Percentiles rank a stretch among this genome's conserved stretches.
Evolutionary conservation across 2,797 vertebrate genomes (phyloP).

Genomic region (Pteronotus mesoamericanus): DNA sequence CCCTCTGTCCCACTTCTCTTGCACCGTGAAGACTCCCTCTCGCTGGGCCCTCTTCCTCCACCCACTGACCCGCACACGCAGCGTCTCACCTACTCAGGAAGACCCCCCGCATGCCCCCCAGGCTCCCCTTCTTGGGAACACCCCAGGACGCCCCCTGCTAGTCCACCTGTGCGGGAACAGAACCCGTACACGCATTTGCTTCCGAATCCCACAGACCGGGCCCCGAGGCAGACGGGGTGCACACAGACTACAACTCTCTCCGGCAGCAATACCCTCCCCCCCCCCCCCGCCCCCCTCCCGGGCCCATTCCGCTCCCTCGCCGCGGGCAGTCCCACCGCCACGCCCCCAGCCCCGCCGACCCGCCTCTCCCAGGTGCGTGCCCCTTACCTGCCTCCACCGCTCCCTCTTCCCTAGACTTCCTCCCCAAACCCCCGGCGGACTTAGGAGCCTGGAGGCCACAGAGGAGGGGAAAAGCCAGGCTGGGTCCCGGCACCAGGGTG

Average conservation of each 20-base stretch:
- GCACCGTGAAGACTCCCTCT: not conserved
- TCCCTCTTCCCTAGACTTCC: not conserved
- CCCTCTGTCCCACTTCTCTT: not conserved
- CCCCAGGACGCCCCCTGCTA: not conserved
- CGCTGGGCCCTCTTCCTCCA: not conserved
- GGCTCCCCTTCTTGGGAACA: not conserved
- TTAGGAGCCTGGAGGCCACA: not conserved
- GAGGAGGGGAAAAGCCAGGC: not conserved
- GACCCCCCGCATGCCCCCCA: not conserved
- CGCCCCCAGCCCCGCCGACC: not conserved
- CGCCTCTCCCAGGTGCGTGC: not conserved
- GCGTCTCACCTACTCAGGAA: not conserved
- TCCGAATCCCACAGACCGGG: not conserved
- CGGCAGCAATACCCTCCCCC: not conserved
- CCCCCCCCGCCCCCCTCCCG: not conserved
- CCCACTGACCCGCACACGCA: not conserved
- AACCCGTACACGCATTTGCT: not conserved
- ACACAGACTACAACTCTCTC: not conserved
- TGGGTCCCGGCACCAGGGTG: constrained; percentile 35
- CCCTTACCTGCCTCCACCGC: not conserved
- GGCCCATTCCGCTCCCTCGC: not conserved
- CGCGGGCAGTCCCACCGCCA: not conserved
- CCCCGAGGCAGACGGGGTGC: not conserved
- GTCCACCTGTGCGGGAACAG: not conserved
- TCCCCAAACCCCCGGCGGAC: not conserved